These are phyloP conservation scores for Rhyacophila brunnea DNA, from an alignment of 1,140 invertebrate species.

Conservation along the genomic window DNA sequence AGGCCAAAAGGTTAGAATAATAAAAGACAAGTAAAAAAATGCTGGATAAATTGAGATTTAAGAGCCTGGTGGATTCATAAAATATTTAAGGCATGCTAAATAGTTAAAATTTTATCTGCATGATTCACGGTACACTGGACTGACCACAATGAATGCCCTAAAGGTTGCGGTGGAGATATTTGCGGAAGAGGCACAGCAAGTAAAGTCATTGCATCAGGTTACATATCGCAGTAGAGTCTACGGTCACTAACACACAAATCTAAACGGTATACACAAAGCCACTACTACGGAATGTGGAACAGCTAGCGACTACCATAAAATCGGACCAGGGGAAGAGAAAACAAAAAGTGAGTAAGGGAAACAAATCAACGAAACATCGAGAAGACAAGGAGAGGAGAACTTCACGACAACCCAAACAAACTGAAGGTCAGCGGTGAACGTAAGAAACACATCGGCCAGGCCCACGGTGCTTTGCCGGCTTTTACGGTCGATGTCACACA, in stretches of 20 bases:
- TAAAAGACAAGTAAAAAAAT: too few species aligned
- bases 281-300: slow-evolving; percentile 23
- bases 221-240: slow-evolving; percentile 33
- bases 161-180: neutral
- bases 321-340: slow-evolving; percentile 1
- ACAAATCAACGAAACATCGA: slow-evolving; percentile 33
- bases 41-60: too few species aligned
- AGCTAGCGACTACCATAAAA: slow-evolving; percentile 20
- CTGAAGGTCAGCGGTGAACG: slow-evolving; percentile 30
- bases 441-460: slow-evolving; percentile 13
- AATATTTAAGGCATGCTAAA: too few species aligned
- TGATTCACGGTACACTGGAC: neutral
- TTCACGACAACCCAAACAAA: slow-evolving; percentile 32
- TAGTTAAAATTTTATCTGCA: too few species aligned
- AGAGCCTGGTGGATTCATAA: too few species aligned
- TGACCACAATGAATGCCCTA: too few species aligned
- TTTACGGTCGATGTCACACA: too few species aligned
- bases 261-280: slow-evolving; percentile 30
- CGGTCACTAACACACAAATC: slow-evolving; percentile 27
- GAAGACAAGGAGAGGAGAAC: slow-evolving; percentile 35
- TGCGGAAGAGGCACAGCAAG: slow-evolving; percentile 20
- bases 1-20: too few species aligned
- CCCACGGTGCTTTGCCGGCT: slow-evolving; percentile 26
- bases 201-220: slow-evolving; percentile 35
- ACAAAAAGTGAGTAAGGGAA: slow-evolving; percentile 13